phyloP scores from a whole-genome alignment of 1,140 invertebrate genomes.

The Psilanteris sp. region DNA sequence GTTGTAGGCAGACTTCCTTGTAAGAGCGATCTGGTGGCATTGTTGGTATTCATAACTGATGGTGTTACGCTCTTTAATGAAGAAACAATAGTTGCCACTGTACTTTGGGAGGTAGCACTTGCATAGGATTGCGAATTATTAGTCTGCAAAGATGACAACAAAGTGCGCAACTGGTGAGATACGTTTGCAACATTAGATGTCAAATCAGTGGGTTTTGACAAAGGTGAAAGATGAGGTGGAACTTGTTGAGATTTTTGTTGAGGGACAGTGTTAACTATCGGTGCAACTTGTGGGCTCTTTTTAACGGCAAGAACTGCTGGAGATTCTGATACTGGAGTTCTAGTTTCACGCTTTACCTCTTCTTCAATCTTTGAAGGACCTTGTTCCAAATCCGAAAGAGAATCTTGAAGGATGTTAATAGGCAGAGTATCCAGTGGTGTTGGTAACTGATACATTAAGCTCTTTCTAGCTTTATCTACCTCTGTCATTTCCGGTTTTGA shows the following conservation, averaged over 20 bases:
- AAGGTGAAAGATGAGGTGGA: constrained; percentile 84
- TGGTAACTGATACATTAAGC: constrained; percentile 74
- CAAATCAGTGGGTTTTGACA: constrained; percentile 85
- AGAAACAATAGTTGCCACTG: constrained; percentile 80
- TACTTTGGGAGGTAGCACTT: constrained; percentile 61
- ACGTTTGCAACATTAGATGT: constrained; percentile 86
- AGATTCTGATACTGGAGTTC: not conserved
- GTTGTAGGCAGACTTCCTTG: constrained; percentile 56
- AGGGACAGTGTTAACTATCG: too few relatives aligned
- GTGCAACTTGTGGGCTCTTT: constrained; percentile 31
- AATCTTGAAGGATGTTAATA: constrained; percentile 76
- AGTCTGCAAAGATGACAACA: constrained; percentile 75
- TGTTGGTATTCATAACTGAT: constrained; percentile 59
- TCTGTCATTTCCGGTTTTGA: constrained; percentile 78
- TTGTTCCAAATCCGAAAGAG: constrained; percentile 73
- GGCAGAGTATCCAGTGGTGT: constrained; percentile 75
- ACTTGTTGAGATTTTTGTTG: constrained; percentile 75
- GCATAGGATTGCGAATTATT: constrained; percentile 72
- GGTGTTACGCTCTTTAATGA: constrained; percentile 70
- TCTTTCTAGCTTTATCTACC: constrained; percentile 71
- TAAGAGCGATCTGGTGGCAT: constrained; percentile 55
- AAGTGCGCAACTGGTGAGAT: constrained; percentile 83
- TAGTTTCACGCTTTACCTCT: constrained; percentile 11
- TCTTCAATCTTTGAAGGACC: constrained; percentile 59
- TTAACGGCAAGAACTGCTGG: not conserved